Conservation (phyloP, 2,888 invertebrate species). For the Bellardia pandia region DNA sequence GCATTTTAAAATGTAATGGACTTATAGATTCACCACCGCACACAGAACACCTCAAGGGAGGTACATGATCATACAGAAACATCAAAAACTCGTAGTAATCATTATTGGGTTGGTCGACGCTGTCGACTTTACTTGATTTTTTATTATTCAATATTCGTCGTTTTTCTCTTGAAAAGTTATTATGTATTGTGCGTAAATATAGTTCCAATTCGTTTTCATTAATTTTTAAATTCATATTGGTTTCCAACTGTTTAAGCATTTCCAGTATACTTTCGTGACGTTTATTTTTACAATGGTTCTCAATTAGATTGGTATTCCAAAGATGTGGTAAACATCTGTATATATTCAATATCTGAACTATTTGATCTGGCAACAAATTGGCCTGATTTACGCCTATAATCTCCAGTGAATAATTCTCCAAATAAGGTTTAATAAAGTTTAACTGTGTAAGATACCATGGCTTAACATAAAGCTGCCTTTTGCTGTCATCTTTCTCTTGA, state of each 20-base stretch:
- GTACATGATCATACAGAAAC: constrained; percentile 66
- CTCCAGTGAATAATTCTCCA: constrained; percentile 58
- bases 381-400: constrained; percentile 46
- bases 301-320: constrained; percentile 66
- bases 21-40: constrained; percentile 59
- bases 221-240: constrained; percentile 44
- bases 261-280: constrained; percentile 56
- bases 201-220: constrained; percentile 55
- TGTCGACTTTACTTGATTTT: constrained; percentile 27
- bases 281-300: constrained; percentile 67
- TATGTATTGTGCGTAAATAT: constrained; percentile 61
- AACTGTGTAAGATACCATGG: constrained; percentile 59
- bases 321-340: constrained; percentile 58
- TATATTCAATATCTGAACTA: constrained; percentile 54
- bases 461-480: constrained; percentile 24
- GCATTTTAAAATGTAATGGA: constrained; percentile 65
- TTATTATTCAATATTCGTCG: constrained; percentile 57
- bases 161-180: constrained; percentile 59
- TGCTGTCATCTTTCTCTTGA: constrained; percentile 44
- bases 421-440: constrained; percentile 59
- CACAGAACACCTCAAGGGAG: constrained; percentile 62
- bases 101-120: neutral
- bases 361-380: constrained; percentile 48
- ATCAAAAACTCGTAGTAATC: constrained; percentile 50
- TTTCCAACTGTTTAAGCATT: constrained; percentile 58